Evolutionary conservation across 2,797 vertebrate species (phyloP), one percentile per base, ranked within the genome.

Genomic region (Phoxinus dragarum): DNA sequence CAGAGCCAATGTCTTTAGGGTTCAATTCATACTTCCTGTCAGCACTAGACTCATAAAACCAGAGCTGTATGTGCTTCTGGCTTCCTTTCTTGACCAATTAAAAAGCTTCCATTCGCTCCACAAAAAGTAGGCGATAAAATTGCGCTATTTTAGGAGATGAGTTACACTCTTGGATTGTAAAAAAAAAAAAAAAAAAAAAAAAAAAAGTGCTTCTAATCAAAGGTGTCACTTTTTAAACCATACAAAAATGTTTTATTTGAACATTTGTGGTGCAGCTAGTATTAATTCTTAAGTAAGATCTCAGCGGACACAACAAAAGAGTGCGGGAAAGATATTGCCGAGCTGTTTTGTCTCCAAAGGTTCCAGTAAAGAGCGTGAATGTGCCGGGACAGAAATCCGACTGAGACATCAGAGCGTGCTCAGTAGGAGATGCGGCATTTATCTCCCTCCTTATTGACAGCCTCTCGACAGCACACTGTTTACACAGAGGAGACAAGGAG

Each of bases 1-100:
- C 89, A 88, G 84, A 90, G 86, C 86, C 40, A 87, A 90, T 84
- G 77, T 82, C 86, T 81, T 76, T 88, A 89, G 80, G 86, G 91
- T 86, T 85, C 59, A 88, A 91, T 88, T 88, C 92, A 93, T 90
- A 90, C 69, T 83, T 88, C 83, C 90, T 92, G 91, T 94, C 91
- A 92, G 89, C 90, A 36, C 88, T 88, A 17, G 86, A 61, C 90
- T 89, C 92, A 91, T 92, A 92, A 42, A 91, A 87, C 31, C 90
- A 84, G 69, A 87, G 83, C 88, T 76, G 89, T 73, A 71, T 82
- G 85, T 71, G 79, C 86, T 88, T 84, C 31, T 52, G 19, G 49
- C 75, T 86, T 82, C 49, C 77, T 87, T 80, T 85, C 74, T 87
- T 87, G 88, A n/a, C 86, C 36, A 3, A 42, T 67, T 66, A 84